Evolutionary conservation across 2,113 vertebrate species (phyloP).

Genomic region (Australoheros scitulus): DNA sequence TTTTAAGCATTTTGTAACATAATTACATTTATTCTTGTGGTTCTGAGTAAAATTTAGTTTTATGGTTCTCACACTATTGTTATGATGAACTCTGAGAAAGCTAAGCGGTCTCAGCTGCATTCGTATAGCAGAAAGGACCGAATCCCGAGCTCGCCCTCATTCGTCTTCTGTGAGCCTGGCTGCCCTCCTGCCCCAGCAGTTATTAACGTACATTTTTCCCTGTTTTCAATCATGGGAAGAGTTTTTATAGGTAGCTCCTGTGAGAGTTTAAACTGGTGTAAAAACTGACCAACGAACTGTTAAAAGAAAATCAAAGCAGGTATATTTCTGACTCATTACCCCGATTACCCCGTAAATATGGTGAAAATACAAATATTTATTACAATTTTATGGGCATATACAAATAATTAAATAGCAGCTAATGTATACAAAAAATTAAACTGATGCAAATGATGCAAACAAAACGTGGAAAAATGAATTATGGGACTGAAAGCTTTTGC

Average conservation of each 20-base stretch:
- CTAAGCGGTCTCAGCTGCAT: conserved; percentile 16
- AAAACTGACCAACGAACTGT: background rate
- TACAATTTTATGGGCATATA: background rate
- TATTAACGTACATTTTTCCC: background rate
- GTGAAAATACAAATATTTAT: background rate
- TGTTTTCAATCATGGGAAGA: background rate
- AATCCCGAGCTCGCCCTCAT: background rate
- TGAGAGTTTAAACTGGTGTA: background rate
- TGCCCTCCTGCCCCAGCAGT: background rate
- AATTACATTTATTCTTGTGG: conserved; percentile 8
- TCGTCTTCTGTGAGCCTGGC: background rate
- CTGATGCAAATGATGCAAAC: too few species aligned
- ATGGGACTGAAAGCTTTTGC: too few species aligned
- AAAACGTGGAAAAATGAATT: too few species aligned
- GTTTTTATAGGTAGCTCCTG: background rate
- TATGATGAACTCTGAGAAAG: conserved; percentile 11
- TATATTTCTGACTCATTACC: background rate
- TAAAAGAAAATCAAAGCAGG: background rate
- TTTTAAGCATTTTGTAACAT: conserved; percentile 15
- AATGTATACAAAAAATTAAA: too few species aligned
- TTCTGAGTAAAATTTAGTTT: background rate
- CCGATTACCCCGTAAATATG: background rate
- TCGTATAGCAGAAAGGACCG: background rate
- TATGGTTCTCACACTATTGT: background rate
- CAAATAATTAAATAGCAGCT: too few species aligned